Evolutionary conservation across 2,888 invertebrate genomes (phyloP).

Genomic region (Coelogynopora nodosa): DNA sequence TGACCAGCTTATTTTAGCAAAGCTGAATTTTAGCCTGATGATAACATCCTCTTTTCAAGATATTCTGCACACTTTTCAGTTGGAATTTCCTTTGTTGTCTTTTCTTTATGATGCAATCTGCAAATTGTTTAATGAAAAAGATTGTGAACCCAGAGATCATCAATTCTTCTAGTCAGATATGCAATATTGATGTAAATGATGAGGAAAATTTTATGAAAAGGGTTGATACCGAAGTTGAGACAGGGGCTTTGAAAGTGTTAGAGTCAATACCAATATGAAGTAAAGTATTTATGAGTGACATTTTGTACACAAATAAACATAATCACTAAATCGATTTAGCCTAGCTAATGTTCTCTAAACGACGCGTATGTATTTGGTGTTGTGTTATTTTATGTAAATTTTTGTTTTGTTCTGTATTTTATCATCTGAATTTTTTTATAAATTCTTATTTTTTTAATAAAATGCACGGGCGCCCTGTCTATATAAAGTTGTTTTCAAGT

Average conservation of each 20-base stretch:
- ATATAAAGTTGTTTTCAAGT: no score
- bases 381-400: no score
- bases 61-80: not conserved
- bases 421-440: no score
- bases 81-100: not conserved
- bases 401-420: no score
- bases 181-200: not conserved
- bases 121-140: not conserved
- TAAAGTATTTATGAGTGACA: no score
- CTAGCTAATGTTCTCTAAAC: no score
- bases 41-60: not conserved
- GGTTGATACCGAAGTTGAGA: not conserved
- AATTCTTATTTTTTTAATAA: no score
- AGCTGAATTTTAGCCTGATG: not conserved
- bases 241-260: not conserved
- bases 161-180: not conserved
- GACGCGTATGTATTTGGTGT: no score
- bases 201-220: not conserved
- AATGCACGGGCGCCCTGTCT: no score
- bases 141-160: not conserved
- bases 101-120: not conserved
- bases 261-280: not conserved
- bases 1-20: not conserved
- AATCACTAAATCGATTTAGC: no score
- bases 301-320: no score